Base-by-base conservation (phyloP, 2,113 vertebrate genomes). In the Proterorhinus semilunaris region DNA sequence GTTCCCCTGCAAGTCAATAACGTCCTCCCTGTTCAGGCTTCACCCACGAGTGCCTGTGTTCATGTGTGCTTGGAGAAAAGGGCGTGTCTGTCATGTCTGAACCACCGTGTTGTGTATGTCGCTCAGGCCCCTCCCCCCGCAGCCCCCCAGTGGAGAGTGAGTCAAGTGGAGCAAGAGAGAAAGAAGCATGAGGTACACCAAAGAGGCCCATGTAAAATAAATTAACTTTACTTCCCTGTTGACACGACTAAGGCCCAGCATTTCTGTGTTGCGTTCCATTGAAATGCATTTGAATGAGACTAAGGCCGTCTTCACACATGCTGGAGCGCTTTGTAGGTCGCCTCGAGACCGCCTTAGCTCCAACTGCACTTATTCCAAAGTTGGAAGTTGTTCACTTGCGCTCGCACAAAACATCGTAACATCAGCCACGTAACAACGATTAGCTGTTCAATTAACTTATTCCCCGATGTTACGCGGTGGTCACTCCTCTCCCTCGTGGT, bases 151-250 rank as follows among this genome's bases (percentile, higher is more conserved):
- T 96, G 95, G 91, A 95, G 94, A 95, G 81, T 90, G 76, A 94
- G 90, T 91, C 93, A 90, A 87, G 87, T 90, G 89, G 93, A 93
- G 91, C 91, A 96, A 92, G 95, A 93, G 87, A 95, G 93, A 90
- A 95, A 93, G 93, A 94, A 92, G 83, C 93, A 91, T 55, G 94
- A 95, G 95, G 94, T 97, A 95, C 93, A 92, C 82, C 82, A 86
- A 71, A 92, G 82, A 90, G 75, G 72, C 62, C 82, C 65, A 13
- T 55, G 17, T 49, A 46, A 70, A 55, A 65, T 74, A 55, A 47
- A 61, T 49, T 52, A 73, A 8, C 61, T 45, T 52, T 8, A 17
- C 57, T 36, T 36, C 12, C 27, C 5, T 45, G 58, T 68, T 10
- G 15, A 8, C 53, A 46, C 59, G 63, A 66, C 79, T 15, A 69